phyloP scores from a whole-genome alignment of 2,888 invertebrate species.

The Thereva nobilitata region DNA sequence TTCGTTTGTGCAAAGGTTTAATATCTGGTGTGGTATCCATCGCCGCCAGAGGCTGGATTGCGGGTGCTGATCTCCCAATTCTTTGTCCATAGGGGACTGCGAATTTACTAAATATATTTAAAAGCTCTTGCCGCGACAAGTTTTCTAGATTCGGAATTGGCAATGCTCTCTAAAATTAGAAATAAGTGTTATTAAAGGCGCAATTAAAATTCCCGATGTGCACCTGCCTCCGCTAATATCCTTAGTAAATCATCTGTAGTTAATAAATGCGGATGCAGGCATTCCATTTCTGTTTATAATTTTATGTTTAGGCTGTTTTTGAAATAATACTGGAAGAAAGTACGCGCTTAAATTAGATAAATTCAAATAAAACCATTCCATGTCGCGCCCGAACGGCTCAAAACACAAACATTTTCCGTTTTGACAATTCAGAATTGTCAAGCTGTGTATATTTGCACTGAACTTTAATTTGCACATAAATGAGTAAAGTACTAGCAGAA shows the following conservation, averaged over 20 bases:
- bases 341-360: too few species aligned
- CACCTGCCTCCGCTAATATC: conserved; percentile 47
- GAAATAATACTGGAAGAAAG: not conserved
- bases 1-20: conserved; percentile 19
- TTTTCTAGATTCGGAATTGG: conserved; percentile 45
- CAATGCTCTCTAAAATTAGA: conserved; percentile 45
- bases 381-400: too few species aligned
- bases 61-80: not conserved
- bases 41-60: not conserved
- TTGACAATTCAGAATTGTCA: too few species aligned
- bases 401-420: too few species aligned
- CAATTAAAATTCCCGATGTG: not conserved
- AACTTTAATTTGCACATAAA: too few species aligned
- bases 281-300: conserved; percentile 44
- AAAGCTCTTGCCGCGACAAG: conserved; percentile 45
- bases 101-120: conserved; percentile 48
- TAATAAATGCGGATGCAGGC: conserved; percentile 43
- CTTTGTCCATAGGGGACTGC: conserved; percentile 45
- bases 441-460: too few species aligned
- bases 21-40: not conserved
- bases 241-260: conserved; percentile 45
- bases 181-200: conserved; percentile 16
- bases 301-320: conserved; percentile 24
- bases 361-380: too few species aligned
- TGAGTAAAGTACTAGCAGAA: too few species aligned